Percentiles rank a stretch among this genome's conserved stretches.
Conservation (phyloP, 2,113 vertebrate species). For the Mormoops blainvillei region DNA sequence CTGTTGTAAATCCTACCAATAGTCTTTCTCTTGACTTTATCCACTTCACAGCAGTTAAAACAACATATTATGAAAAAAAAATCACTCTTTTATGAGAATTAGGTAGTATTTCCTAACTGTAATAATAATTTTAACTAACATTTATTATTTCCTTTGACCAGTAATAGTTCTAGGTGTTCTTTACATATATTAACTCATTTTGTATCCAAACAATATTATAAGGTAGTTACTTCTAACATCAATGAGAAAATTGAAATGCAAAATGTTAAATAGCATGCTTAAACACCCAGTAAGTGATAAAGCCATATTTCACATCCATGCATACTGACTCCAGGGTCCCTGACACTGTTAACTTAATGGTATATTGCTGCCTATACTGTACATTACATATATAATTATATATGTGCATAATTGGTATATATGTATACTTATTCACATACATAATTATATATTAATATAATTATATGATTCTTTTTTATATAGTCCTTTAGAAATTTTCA, state of each 20-base stretch:
- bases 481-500: neutral
- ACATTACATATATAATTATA: neutral
- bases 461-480: neutral
- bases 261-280: neutral
- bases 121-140: neutral
- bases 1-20: neutral
- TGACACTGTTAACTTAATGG: neutral
- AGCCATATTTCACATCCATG: neutral
- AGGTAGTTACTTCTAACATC: neutral
- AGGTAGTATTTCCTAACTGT: neutral
- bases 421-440: neutral
- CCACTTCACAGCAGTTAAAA: neutral
- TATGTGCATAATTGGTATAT: neutral
- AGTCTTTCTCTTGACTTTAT: neutral
- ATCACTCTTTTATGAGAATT: neutral
- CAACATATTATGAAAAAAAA: neutral
- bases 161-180: neutral
- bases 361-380: neutral
- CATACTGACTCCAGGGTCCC: neutral
- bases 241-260: neutral
- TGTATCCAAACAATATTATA: neutral
- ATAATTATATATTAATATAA: neutral
- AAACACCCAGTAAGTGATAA: neutral
- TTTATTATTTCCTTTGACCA: neutral
- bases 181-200: neutral